These are phyloP conservation scores for Promerops cafer DNA, from an alignment of 2,113 vertebrate genomes.

Conservation along the genomic window DNA sequence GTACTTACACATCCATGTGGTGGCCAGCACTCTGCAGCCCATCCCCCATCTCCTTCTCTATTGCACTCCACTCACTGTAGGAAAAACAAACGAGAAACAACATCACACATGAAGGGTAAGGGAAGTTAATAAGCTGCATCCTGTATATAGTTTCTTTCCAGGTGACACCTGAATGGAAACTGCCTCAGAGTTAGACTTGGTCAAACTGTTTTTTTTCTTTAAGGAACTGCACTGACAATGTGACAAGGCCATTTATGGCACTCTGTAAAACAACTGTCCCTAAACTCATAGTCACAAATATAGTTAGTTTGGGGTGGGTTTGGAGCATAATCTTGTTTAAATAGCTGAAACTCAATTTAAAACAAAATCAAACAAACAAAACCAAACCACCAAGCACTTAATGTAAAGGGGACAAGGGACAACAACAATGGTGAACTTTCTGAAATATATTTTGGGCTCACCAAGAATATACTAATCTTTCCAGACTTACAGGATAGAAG, in stretches of 20 bases:
- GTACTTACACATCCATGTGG: constrained; percentile 95
- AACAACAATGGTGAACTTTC: fast-evolving
- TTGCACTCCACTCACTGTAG: constrained; percentile 92
- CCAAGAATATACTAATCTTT: not conserved
- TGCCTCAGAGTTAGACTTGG: not conserved
- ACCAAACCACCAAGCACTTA: not conserved
- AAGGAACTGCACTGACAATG: not conserved
- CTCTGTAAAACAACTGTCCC: not conserved
- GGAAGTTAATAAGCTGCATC: constrained; percentile 51
- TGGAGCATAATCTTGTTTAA: not conserved
- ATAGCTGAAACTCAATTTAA: not conserved
- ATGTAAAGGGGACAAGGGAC: not conserved
- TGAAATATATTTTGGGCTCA: not conserved
- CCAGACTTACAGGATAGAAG: not conserved
- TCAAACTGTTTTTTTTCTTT: not conserved
- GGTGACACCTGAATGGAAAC: constrained; percentile 47
- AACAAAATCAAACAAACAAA: not conserved
- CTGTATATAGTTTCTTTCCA: constrained; percentile 38
- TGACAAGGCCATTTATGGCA: not conserved
- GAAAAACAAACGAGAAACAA: constrained; percentile 60
- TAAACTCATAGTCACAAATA: not conserved
- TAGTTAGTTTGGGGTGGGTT: not conserved
- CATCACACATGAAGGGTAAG: constrained; percentile 36
- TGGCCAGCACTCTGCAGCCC: constrained; percentile 94
- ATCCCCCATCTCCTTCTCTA: constrained; percentile 95